Evolutionary conservation across 2,797 vertebrate genomes (phyloP).

Genomic region (Thamnophis elegans): DNA sequence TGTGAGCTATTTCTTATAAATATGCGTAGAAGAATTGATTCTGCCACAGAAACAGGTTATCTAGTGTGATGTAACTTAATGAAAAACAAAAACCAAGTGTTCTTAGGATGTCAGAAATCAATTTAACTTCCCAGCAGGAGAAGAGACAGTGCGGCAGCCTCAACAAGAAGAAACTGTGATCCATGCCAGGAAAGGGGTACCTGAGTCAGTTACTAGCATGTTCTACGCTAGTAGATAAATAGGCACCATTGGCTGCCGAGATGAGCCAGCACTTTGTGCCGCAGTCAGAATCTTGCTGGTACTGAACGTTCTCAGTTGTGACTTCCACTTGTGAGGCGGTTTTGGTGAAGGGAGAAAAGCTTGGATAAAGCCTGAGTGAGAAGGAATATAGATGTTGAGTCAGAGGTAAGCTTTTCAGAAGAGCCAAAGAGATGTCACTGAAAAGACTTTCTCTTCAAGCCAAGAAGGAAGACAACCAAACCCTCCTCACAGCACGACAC

Average conservation of each 20-base stretch:
- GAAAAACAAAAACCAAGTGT: not conserved
- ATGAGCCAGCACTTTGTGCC: too few relatives aligned
- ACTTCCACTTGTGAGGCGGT: too few relatives aligned
- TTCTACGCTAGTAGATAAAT: too few relatives aligned
- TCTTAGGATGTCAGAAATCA: not conserved
- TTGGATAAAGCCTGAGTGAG: not conserved
- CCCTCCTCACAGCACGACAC: not conserved
- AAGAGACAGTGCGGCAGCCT: not conserved
- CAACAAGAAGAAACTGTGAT: not conserved
- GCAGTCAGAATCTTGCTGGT: too few relatives aligned
- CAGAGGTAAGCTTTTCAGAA: not conserved
- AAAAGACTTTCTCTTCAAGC: not conserved
- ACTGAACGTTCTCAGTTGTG: too few relatives aligned
- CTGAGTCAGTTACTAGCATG: not conserved
- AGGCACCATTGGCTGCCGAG: too few relatives aligned
- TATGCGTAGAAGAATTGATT: not conserved
- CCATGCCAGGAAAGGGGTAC: not conserved
- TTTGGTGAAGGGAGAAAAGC: too few relatives aligned
- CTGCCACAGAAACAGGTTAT: not conserved
- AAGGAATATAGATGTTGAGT: not conserved
- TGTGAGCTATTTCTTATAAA: not conserved
- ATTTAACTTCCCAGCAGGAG: not conserved
- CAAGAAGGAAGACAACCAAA: not conserved
- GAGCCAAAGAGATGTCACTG: not conserved
- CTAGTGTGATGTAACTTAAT: not conserved